phyloP scores from a whole-genome alignment of 2,797 vertebrate species.

The Pelochelys cantorii region DNA sequence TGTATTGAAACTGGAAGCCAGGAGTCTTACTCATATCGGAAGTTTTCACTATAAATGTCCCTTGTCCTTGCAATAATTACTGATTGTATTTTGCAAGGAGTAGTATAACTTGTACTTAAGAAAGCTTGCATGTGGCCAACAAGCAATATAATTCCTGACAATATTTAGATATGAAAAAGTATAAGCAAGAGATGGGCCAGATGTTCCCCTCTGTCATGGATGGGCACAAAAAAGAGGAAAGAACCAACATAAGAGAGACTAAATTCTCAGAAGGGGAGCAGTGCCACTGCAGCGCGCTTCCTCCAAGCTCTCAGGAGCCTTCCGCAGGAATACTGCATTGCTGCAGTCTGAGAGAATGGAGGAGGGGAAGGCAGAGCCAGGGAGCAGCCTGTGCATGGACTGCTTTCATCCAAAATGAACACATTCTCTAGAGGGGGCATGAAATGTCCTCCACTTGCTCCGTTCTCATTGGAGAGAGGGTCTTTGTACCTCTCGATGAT shows the following conservation, averaged over 20 bases:
- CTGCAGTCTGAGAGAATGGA: too few relatives aligned
- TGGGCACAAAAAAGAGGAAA: neutral
- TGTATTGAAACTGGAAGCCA: constrained; percentile 56
- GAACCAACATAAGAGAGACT: too few relatives aligned
- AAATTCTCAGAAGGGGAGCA: too few relatives aligned
- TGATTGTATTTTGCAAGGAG: constrained; percentile 2
- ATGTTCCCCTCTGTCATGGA: neutral
- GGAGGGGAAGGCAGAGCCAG: too few relatives aligned
- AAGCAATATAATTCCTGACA: constrained; percentile 31
- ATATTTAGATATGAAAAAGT: constrained; percentile 5
- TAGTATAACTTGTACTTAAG: constrained; percentile 22
- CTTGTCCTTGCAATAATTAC: constrained; percentile 19
- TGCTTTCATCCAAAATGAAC: too few relatives aligned
- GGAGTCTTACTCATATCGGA: constrained; percentile 60
- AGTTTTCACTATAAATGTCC: neutral
- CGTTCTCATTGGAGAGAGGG: neutral
- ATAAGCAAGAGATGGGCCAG: constrained; percentile 26
- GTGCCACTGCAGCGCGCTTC: too few relatives aligned
- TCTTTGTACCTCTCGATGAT: neutral
- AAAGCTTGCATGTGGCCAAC: constrained; percentile 48
- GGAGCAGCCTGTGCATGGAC: too few relatives aligned
- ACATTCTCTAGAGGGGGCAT: too few relatives aligned
- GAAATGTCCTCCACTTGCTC: neutral
- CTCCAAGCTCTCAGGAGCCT: too few relatives aligned
- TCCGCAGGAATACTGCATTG: too few relatives aligned